Base-by-base conservation (phyloP, 2,797 vertebrate species). In the Malacoctenus gilli region DNA sequence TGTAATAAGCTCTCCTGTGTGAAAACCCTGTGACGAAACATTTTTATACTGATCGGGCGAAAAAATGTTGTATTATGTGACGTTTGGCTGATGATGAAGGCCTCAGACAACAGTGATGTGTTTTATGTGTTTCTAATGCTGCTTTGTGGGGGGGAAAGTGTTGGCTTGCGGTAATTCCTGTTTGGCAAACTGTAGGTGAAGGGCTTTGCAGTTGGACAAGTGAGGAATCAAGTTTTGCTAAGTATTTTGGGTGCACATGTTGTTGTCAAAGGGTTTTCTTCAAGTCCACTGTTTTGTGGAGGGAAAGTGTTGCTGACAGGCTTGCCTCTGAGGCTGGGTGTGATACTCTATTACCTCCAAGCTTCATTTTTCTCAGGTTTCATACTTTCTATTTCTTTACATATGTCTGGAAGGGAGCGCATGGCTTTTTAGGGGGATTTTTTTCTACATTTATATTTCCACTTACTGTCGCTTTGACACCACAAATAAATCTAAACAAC, bases 361-460 rank as follows among this genome's bases (percentile, higher is more conserved):
- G 39, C 58, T 57, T 56, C 15, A 15, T 57, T 43, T 71, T 44
- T 47, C 43, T 66, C 60, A 40, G 14, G 40, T 68, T 76, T 71
- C 54, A 51, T 38, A 20, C 14, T 22, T 32, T 59, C 35, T 48
- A 25, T 70, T 43, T 42, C 20, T 20, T 12, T 64, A 14, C 60
- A 64, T 36, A 54, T 50, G 72, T 64, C 12, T 60, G 15, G 61
- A 64, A 38, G 48, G 53, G 72, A 67, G 47, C 15, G 55, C 44
- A 57, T 20, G 8, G n/a, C 32, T 46, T 39, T 42, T 59, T 11
- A 59, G 44, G 48, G 16, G 23, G 64, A 14, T 65, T 56, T 71
- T 63, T 48, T 15, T n/a, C n/a, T n/a, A n/a, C 38, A 16, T 15
- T 38, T 49, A 2, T 21, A 9, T 54, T 38, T 55, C 42, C 21